Conservation (phyloP, 2,113 vertebrate genomes). For the Corythaixoides concolor region DNA sequence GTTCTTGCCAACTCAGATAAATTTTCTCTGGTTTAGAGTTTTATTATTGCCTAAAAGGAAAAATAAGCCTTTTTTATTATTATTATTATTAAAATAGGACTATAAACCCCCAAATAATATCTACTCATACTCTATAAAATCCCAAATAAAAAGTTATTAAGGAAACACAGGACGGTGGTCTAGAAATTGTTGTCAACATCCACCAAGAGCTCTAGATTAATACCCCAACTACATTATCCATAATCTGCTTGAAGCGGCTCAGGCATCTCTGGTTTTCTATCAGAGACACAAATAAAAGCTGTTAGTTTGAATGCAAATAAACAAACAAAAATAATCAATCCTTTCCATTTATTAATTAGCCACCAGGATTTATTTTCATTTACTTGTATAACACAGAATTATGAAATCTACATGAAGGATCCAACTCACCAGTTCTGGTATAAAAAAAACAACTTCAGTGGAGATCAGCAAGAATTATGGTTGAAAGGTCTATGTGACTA, state of each 20-base stretch:
- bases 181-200: neutral
- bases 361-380: neutral
- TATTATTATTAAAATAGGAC: too few relatives aligned
- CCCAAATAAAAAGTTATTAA: neutral
- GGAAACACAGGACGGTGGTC: neutral
- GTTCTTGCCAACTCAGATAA: neutral
- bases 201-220: constrained; percentile 29
- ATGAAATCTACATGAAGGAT: neutral
- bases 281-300: neutral
- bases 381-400: neutral
- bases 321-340: neutral
- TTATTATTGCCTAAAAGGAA: neutral
- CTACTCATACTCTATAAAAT: neutral
- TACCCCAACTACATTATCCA: neutral
- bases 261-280: neutral
- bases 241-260: constrained; percentile 55
- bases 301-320: neutral
- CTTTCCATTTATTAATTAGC: neutral
- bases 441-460: neutral
- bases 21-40: neutral
- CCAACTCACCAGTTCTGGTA: neutral
- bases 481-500: neutral
- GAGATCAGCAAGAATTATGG: neutral
- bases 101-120: neutral
- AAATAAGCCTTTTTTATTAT: too few relatives aligned